A percentile compares a stretch with the other conserved stretches of the same genome.
Conservation (phyloP, 2,888 invertebrate species). For the Coenonympha arcania region DNA sequence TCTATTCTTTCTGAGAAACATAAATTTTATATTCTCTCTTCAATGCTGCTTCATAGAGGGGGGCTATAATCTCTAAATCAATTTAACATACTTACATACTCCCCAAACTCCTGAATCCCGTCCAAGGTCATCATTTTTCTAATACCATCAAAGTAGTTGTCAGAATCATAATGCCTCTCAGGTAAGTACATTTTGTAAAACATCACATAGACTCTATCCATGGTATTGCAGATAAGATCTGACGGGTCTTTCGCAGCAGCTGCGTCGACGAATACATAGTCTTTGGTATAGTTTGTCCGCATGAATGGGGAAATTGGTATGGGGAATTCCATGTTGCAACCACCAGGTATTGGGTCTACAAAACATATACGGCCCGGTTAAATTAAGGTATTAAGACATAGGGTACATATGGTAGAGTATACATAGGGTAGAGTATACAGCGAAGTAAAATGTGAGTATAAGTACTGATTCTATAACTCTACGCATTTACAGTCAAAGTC, state of each 20-base stretch:
- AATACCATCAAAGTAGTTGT: slow-evolving; percentile 76
- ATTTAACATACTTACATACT: slow-evolving; percentile 62
- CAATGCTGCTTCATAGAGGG: too few relatives aligned
- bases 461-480: too few relatives aligned
- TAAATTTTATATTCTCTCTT: too few relatives aligned
- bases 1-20: too few relatives aligned
- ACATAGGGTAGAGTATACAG: background rate
- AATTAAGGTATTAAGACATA: too few relatives aligned
- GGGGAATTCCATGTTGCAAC: slow-evolving; percentile 81
- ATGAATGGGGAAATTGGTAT: slow-evolving; percentile 77
- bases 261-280: slow-evolving; percentile 69
- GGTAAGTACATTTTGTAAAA: slow-evolving; percentile 78
- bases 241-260: slow-evolving; percentile 61
- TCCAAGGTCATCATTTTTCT: slow-evolving; percentile 75
- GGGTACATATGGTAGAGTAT: too few relatives aligned
- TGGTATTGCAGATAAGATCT: slow-evolving; percentile 38
- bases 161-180: slow-evolving; percentile 67
- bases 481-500: too few relatives aligned
- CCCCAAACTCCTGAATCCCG: slow-evolving; percentile 67
- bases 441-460: background rate
- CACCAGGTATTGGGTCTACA: slow-evolving; percentile 84
- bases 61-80: too few relatives aligned
- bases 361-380: too few relatives aligned
- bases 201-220: slow-evolving; percentile 44
- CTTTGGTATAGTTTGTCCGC: slow-evolving; percentile 42